Base-by-base conservation (phyloP, 53 echinoderm and acorn worm species). In the Mesocentrotus franciscanus region DNA sequence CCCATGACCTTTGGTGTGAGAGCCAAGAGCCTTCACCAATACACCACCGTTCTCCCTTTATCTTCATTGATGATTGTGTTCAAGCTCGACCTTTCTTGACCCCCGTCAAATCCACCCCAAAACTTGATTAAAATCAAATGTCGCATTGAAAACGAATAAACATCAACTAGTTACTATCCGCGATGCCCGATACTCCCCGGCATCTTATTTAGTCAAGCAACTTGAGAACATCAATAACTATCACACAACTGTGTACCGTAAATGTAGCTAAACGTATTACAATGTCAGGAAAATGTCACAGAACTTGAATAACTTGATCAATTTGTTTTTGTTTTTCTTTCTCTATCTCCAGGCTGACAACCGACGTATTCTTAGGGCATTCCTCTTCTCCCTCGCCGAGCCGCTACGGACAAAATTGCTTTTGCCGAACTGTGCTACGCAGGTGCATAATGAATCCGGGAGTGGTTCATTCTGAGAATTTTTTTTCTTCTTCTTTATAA, bases 251-350 rank as follows among this genome's bases (percentile, higher is more conserved):
- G 59, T 59, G 87, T 58, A 24, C 12, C 58, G 10, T 29, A 59
- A 59, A 87, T 87, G 29, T 27, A 27, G 29, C 17, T 87, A 27
- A 87, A 87, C 57, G 87, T 14, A 87, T 58, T 58, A 58, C 59
- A 27, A 57, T 87, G 87, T 87, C 87, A 57, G 34, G 15, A 58
- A 27, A 26, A 57, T 87, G 58, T n/a, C 87, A 87, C 6, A 27
- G 58, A 57, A 49, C 84, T 58, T 87, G 58, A 58, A 87, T 87
- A 29, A n/a, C 87, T 87, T 87, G 29, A 87, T 87, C 58, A 87
- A 58, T 58, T 26, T 87, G 87, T 87, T 87, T 84, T 87, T 29
- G 87, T 87, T 87, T 87, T 81, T 81, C 81, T 36, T 18, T 81
- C 39, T 17, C 81, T 18, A 39, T 36, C 42, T 39, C 33, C 39